These are phyloP conservation scores for Puntigrus tetrazona DNA, from an alignment of 2,113 vertebrate genomes.

Conservation along the genomic window DNA sequence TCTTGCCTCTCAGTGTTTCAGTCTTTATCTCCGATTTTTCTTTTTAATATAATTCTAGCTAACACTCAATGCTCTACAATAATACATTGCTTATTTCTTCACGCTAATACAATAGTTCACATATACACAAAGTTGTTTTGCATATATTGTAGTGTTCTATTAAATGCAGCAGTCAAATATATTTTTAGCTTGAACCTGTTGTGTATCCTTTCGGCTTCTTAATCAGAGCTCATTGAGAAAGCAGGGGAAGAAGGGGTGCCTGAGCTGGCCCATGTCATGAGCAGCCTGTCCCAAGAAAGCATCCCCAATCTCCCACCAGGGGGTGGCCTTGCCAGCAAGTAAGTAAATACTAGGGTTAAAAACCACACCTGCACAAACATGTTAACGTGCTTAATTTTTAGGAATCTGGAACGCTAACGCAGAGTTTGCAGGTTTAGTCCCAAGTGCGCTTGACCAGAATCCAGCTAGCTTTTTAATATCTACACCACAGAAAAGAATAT, in stretches of 20 bases:
- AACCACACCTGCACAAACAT: neutral
- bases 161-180: neutral
- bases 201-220: slow-evolving; percentile 28
- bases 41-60: neutral
- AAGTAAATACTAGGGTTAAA: slow-evolving; percentile 51
- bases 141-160: neutral
- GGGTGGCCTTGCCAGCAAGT: slow-evolving; percentile 98
- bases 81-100: neutral
- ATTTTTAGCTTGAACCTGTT: slow-evolving; percentile 29
- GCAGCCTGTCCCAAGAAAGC: slow-evolving; percentile 90
- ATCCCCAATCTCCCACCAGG: slow-evolving; percentile 94
- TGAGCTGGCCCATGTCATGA: slow-evolving; percentile 93
- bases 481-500: neutral
- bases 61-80: neutral
- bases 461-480: neutral
- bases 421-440: neutral
- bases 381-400: neutral
- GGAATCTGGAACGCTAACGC: neutral
- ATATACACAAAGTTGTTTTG: neutral
- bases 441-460: neutral
- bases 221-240: slow-evolving; percentile 90
- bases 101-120: neutral
- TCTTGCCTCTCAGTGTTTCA: slow-evolving; percentile 30
- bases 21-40: neutral
- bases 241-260: slow-evolving; percentile 91